Conservation (phyloP, 2,113 vertebrate species). For the Bothrops jararaca region DNA sequence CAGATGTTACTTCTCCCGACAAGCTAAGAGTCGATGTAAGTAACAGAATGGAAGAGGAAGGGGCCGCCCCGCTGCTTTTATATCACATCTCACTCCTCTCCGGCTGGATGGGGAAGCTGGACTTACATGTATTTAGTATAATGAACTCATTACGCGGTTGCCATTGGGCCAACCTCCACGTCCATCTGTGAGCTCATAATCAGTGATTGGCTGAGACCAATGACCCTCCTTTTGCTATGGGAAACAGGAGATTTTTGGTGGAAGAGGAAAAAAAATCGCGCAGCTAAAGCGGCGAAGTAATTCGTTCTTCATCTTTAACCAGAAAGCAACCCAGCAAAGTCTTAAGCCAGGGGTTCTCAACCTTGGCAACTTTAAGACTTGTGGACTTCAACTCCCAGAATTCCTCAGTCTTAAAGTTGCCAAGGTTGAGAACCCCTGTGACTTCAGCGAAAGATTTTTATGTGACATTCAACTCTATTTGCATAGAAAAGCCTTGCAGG, state of each 20-base stretch:
- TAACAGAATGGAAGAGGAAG: constrained; percentile 61
- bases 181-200: constrained; percentile 31
- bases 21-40: constrained; percentile 74
- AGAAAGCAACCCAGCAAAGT: not conserved
- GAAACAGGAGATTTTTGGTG: not conserved
- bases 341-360: no score
- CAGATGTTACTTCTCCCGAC: constrained; percentile 69
- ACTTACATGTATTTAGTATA: not conserved
- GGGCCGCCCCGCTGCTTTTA: constrained; percentile 15
- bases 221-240: not conserved
- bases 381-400: no score
- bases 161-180: not conserved
- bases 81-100: constrained; percentile 35
- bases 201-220: not conserved
- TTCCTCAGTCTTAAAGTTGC: no score
- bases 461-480: not conserved
- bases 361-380: no score
- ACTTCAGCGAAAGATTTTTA: not conserved
- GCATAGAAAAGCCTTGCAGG: not conserved
- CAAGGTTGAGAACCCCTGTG: no score
- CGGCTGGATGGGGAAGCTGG: not conserved
- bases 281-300: not conserved
- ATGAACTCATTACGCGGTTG: not conserved
- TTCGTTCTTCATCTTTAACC: not conserved
- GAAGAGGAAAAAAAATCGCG: not conserved